phyloP scores from a whole-genome alignment of 2,888 invertebrate species.

The Zeuzera pyrina region DNA sequence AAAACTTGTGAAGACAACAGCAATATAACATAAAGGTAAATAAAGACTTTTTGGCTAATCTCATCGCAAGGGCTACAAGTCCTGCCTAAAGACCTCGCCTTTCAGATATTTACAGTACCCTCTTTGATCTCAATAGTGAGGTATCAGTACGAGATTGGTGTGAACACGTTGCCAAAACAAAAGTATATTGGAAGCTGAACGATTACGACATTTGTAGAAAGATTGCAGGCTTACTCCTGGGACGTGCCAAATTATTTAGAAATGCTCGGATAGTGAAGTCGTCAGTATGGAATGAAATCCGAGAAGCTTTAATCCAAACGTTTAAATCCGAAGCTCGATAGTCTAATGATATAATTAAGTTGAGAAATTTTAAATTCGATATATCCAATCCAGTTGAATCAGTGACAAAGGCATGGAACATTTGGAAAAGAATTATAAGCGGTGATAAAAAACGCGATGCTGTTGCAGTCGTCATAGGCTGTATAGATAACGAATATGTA shows the following conservation, averaged over 20 bases:
- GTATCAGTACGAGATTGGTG: too few species aligned
- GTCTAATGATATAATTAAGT: not conserved
- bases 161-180: too few species aligned
- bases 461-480: not conserved
- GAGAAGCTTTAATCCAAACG: not conserved
- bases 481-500: not conserved
- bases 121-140: too few species aligned
- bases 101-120: too few species aligned
- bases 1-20: not conserved
- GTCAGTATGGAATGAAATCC: not conserved
- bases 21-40: not conserved
- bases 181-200: too few species aligned
- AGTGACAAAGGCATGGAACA: not conserved
- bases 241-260: not conserved
- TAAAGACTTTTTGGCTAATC: not conserved
- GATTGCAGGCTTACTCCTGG: not conserved
- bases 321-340: not conserved
- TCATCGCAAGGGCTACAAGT: not conserved
- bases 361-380: not conserved
- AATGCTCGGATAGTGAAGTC: not conserved
- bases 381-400: too few species aligned
- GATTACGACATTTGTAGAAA: too few species aligned
- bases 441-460: not conserved
- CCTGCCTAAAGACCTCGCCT: not conserved
- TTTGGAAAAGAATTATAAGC: not conserved